Percentiles rank a stretch among this genome's conserved stretches.
Evolutionary conservation across 2,113 vertebrate species (phyloP).

Genomic region (Megaceryle torquata): DNA sequence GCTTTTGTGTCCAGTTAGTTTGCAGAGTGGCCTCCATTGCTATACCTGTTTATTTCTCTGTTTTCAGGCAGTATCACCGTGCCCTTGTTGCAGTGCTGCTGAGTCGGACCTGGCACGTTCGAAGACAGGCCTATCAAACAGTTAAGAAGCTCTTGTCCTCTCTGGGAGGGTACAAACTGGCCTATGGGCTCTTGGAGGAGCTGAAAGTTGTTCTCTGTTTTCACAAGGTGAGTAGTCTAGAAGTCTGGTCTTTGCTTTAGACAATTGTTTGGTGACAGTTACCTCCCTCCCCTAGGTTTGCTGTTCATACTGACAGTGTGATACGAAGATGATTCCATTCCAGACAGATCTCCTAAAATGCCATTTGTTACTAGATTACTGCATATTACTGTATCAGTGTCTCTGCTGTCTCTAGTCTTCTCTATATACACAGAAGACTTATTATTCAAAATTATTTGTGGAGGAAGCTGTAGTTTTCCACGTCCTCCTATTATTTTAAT

Average conservation of each 20-base stretch:
- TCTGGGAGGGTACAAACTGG: conserved; percentile 84
- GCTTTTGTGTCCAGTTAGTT: not conserved
- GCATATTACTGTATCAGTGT: not conserved
- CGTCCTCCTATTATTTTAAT: not conserved
- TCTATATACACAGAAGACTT: not conserved
- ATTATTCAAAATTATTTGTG: not conserved
- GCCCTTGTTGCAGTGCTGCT: conserved; percentile 81
- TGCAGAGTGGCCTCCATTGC: not conserved
- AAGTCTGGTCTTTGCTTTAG: not conserved
- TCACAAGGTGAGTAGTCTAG: conserved; percentile 81
- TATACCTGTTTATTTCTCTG: not conserved
- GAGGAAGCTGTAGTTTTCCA: not conserved
- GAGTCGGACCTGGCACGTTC: conserved; percentile 86
- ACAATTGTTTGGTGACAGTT: not conserved
- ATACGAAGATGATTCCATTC: not conserved
- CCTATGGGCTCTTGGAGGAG: conserved; percentile 88
- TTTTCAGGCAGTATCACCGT: conserved; percentile 87
- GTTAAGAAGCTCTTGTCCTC: conserved; percentile 88
- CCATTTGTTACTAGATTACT: not conserved
- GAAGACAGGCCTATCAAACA: conserved; percentile 86
- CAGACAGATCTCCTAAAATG: not conserved
- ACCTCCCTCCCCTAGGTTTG: not conserved
- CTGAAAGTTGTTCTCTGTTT: conserved; percentile 84
- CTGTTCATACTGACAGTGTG: not conserved
- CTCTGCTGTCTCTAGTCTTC: not conserved